Conservation (phyloP, 2,113 vertebrate genomes). For the Athene noctua region DNA sequence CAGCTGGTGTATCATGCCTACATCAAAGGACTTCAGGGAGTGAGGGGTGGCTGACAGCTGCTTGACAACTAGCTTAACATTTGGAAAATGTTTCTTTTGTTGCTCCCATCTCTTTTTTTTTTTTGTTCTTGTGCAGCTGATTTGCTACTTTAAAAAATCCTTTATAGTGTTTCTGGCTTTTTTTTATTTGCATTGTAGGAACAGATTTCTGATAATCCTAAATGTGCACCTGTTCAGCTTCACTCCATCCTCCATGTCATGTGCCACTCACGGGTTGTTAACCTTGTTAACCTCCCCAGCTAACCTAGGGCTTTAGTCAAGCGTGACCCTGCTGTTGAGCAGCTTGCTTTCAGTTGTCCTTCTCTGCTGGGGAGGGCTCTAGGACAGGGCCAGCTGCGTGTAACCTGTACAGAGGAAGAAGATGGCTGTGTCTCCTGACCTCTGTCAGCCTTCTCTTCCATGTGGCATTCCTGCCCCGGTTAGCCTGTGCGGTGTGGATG, state of each 20-base stretch:
- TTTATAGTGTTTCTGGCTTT: background rate
- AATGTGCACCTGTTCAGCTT: background rate
- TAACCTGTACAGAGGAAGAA: accelerated
- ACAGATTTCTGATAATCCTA: background rate
- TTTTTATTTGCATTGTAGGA: background rate
- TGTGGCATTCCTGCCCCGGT: accelerated
- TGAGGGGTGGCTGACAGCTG: too few relatives aligned
- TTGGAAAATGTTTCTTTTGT: background rate
- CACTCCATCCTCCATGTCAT: background rate
- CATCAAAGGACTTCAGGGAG: background rate
- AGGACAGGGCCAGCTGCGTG: background rate
- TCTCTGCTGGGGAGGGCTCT: background rate
- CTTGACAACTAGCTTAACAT: background rate
- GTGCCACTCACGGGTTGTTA: background rate
- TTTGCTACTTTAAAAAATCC: background rate
- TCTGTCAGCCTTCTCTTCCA: too few relatives aligned
- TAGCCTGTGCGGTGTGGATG: accelerated
- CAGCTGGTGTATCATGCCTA: background rate
- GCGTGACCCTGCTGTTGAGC: background rate
- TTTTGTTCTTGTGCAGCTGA: background rate
- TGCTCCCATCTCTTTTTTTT: background rate
- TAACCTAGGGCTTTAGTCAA: too few relatives aligned
- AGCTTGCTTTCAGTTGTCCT: background rate
- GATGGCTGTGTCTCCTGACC: background rate
- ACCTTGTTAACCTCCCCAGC: background rate